Evolutionary conservation across 1,140 invertebrate genomes (phyloP).

Genomic region (Anagrus nilaparvatae): DNA sequence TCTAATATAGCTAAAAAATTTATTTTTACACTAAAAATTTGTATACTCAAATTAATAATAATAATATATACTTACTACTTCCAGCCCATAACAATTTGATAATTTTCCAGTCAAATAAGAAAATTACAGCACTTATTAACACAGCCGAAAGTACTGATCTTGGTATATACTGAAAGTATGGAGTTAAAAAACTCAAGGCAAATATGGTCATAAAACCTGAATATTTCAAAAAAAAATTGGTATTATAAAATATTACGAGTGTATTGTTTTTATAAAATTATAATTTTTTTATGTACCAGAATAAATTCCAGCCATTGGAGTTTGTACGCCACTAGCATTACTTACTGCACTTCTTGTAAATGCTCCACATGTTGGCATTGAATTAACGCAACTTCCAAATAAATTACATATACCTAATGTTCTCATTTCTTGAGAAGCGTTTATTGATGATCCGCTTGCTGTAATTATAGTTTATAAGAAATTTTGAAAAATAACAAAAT

Average conservation of each 20-base stretch:
- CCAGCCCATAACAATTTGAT: constrained; percentile 52
- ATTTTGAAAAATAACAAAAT: neutral
- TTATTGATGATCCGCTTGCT: constrained; percentile 44
- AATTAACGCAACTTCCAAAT: constrained; percentile 58
- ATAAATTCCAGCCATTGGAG: constrained; percentile 60
- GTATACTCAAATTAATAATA: no score
- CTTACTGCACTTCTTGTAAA: constrained; percentile 66
- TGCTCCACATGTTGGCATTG: constrained; percentile 63
- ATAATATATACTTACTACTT: constrained; percentile 47
- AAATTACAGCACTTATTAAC: constrained; percentile 59
- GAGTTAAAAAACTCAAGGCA: constrained; percentile 53
- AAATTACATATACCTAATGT: constrained; percentile 60
- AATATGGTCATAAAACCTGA: constrained; percentile 50
- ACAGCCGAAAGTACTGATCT: constrained; percentile 54
- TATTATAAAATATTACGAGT: no score
- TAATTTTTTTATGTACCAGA: constrained; percentile 36
- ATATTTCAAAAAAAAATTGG: no score
- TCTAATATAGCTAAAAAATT: no score
- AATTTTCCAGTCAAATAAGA: constrained; percentile 55
- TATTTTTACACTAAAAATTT: no score
- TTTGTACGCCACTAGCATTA: constrained; percentile 63
- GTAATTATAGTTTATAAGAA: constrained; percentile 11
- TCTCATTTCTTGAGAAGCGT: constrained; percentile 59
- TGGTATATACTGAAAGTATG: constrained; percentile 62
- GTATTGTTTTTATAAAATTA: neutral